Evolutionary conservation across 2,113 vertebrate species (phyloP).

Genomic region (Marmota monax): DNA sequence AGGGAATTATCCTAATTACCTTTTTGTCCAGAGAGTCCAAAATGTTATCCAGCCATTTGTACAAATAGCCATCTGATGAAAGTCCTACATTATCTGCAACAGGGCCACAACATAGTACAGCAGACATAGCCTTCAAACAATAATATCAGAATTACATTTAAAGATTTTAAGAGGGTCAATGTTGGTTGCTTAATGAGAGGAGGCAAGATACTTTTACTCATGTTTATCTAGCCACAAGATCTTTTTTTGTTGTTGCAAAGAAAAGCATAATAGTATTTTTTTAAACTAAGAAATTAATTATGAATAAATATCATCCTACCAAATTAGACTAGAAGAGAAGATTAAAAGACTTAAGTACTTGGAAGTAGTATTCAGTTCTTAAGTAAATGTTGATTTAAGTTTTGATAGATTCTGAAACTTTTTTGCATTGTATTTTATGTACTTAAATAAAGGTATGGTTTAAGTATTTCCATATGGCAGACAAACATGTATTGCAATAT

Average conservation of each 20-base stretch:
- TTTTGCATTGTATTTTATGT: neutral
- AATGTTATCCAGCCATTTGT: slow-evolving; percentile 99
- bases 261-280: neutral
- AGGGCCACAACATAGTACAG: slow-evolving; percentile 98
- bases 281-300: slow-evolving; percentile 13
- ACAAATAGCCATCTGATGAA: slow-evolving; percentile 98
- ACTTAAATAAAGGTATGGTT: neutral
- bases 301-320: neutral
- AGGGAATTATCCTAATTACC: slow-evolving; percentile 85
- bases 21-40: slow-evolving; percentile 99
- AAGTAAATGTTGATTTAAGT: neutral
- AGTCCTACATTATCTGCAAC: slow-evolving; percentile 99
- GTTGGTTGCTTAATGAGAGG: slow-evolving; percentile 54
- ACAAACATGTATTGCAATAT: neutral
- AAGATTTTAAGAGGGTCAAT: slow-evolving; percentile 50
- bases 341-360: neutral
- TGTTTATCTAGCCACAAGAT: neutral
- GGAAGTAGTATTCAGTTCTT: neutral
- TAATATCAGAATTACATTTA: slow-evolving; percentile 77
- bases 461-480: neutral
- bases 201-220: neutral
- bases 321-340: neutral
- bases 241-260: neutral
- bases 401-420: neutral
- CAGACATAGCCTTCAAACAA: slow-evolving; percentile 96